Evolutionary conservation across 2,888 invertebrate genomes (phyloP).

Genomic region (Pseudoips prasinana): DNA sequence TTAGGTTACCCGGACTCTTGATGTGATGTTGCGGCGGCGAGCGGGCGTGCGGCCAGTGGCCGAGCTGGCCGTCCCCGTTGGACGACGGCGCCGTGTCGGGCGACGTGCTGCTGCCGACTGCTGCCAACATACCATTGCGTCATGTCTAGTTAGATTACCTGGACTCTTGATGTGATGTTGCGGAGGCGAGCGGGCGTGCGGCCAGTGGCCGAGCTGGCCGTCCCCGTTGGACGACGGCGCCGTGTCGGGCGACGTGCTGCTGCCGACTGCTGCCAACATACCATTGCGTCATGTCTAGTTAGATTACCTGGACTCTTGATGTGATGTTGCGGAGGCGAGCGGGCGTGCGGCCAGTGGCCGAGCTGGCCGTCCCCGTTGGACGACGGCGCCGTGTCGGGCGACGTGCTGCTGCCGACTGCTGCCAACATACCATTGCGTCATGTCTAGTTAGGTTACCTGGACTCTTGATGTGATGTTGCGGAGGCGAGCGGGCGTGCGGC

Average conservation of each 20-base stretch:
- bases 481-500: conserved; percentile 23
- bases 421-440: too few species aligned
- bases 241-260: conserved; percentile 75
- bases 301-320: conserved; percentile 51
- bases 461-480: conserved; percentile 47
- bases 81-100: conserved; percentile 75
- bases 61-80: conserved; percentile 55
- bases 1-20: conserved; percentile 51
- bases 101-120: conserved; percentile 74
- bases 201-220: conserved; percentile 47
- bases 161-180: conserved; percentile 50
- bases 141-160: too few species aligned
- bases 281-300: too few species aligned
- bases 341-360: conserved; percentile 39
- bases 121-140: too few species aligned
- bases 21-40: conserved; percentile 46
- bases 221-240: conserved; percentile 71
- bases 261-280: conserved; percentile 64
- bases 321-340: conserved; percentile 32
- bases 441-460: conserved; percentile 51
- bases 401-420: conserved; percentile 72
- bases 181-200: conserved; percentile 15
- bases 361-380: conserved; percentile 61
- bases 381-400: conserved; percentile 73
- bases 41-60: conserved; percentile 43